Evolutionary conservation across 2,113 vertebrate species (phyloP).

Genomic region (Python bivittatus): DNA sequence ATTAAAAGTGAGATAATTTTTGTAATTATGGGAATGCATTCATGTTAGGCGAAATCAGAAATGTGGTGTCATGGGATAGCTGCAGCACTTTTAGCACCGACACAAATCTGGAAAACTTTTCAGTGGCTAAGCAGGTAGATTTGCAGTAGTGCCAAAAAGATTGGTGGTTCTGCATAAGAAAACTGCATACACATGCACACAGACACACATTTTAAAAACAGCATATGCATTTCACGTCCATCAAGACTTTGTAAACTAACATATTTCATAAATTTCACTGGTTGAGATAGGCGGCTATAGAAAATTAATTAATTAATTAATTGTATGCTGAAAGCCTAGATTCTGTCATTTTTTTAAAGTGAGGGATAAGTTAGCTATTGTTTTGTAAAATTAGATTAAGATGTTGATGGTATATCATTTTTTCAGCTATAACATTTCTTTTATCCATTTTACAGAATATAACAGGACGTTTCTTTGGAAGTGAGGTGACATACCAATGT

Average conservation of each 20-base stretch:
- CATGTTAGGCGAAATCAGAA: slow-evolving; percentile 20
- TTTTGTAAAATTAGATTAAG: neutral
- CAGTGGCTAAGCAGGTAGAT: neutral
- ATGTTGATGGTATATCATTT: neutral
- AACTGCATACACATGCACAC: neutral
- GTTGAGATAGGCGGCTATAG: neutral
- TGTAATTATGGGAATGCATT: accelerated
- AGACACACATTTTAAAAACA: neutral
- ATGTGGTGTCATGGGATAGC: neutral
- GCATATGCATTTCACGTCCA: neutral
- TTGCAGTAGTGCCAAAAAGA: slow-evolving; percentile 2
- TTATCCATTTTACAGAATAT: slow-evolving; percentile 70
- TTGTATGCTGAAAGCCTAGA: neutral
- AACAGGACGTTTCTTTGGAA: slow-evolving; percentile 82
- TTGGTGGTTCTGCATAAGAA: neutral
- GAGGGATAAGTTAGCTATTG: neutral
- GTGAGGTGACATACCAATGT: slow-evolving; percentile 83
- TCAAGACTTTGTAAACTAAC: neutral
- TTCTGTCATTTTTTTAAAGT: neutral
- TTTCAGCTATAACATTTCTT: slow-evolving; percentile 21
- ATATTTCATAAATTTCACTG: neutral
- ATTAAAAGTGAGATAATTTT: neutral
- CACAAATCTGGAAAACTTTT: neutral
- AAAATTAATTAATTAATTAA: neutral
- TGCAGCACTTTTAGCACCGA: neutral